Base-by-base conservation (phyloP, 2,888 invertebrate species). In the Acrobasis repandana region DNA sequence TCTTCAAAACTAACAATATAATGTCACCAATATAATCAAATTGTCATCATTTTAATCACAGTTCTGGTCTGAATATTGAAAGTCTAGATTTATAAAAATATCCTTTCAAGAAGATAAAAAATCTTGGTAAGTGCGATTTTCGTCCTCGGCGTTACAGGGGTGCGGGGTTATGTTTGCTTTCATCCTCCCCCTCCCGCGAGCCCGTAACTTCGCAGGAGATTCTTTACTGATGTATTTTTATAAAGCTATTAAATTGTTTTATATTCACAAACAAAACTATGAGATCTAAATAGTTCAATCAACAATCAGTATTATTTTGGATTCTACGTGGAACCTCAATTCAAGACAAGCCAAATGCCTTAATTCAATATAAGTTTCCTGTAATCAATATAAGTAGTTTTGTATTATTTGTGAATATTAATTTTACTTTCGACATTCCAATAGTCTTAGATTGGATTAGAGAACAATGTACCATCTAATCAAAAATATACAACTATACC, bases 1-100 rank as follows among this genome's bases (percentile, higher is more conserved):
- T 65, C 34, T 61, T 63, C 63, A 65, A 2, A 46, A 14, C 61
- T 65, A 65, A 54, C 54, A 56, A 61, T 15, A 61, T 63, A 65
- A 63, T 49, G 33, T 43, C n/a, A 43, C n/a, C n/a, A 11, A 14
- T 43, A 43, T n/a, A 43, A 1, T n/a, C 43, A 43, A 43, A 43
- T 43, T 43, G 43, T 43, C 43, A 43, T 43, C 43, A 43, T 14
- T 43, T 43, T 6, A 43, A 43, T 43, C 43, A 43, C 43, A 43
- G 11, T 43, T 43, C 43, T 14, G 43, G 43, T 43, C 43, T n/a
- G n/a, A 43, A 43, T 14, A 14, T 38, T 43, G 38, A 11, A 10
- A 43, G 11, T 11, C n/a, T 43, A 3, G n/a, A 14, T 43, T 14
- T 43, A 14, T 1, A n/a, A n/a, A n/a, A n/a, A 43, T n/a, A 43